phyloP scores from a whole-genome alignment of 1,140 invertebrate species.

The Pseudachorutes palmiensis region DNA sequence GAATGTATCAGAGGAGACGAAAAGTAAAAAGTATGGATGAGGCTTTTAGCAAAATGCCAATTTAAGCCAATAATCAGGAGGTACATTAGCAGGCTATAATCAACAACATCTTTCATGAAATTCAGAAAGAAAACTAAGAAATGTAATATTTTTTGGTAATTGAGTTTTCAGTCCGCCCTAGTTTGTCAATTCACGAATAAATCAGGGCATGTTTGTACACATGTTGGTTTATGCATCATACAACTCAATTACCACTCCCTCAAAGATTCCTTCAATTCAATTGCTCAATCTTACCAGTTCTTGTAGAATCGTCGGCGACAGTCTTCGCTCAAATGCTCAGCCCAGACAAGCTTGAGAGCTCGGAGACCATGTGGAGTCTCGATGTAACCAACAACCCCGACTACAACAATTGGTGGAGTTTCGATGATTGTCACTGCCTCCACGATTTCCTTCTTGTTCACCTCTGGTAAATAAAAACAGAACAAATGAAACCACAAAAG shows the following conservation, averaged over 20 bases:
- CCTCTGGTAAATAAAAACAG: slow-evolving; percentile 58
- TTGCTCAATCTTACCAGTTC: slow-evolving; percentile 78
- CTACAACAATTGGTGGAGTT: slow-evolving; percentile 94
- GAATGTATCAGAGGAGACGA: slow-evolving; percentile 24
- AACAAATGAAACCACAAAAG: slow-evolving; percentile 14
- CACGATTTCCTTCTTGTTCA: slow-evolving; percentile 99
- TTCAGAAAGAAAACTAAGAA: too few species aligned
- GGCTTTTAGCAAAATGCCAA: too few species aligned
- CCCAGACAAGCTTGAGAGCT: slow-evolving; percentile 92
- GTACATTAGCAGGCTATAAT: too few species aligned
- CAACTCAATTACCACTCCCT: background rate
- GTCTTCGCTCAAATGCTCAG: slow-evolving; percentile 97
- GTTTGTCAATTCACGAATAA: slow-evolving; percentile 27
- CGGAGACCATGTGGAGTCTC: slow-evolving; percentile 94
- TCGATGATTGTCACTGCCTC: slow-evolving; percentile 98
- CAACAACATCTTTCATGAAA: too few species aligned
- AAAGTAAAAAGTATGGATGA: too few species aligned
- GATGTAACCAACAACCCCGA: slow-evolving; percentile 97
- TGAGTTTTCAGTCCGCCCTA: slow-evolving; percentile 29
- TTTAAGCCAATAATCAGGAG: too few species aligned
- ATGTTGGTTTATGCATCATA: slow-evolving; percentile 26
- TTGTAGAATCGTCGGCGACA: slow-evolving; percentile 98
- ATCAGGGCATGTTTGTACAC: slow-evolving; percentile 25
- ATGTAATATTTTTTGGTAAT: background rate
- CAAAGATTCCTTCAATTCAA: background rate